These are phyloP conservation scores for Chamaetylas fuelleborni DNA, from an alignment of 2,113 vertebrate genomes.

Conservation along the genomic window DNA sequence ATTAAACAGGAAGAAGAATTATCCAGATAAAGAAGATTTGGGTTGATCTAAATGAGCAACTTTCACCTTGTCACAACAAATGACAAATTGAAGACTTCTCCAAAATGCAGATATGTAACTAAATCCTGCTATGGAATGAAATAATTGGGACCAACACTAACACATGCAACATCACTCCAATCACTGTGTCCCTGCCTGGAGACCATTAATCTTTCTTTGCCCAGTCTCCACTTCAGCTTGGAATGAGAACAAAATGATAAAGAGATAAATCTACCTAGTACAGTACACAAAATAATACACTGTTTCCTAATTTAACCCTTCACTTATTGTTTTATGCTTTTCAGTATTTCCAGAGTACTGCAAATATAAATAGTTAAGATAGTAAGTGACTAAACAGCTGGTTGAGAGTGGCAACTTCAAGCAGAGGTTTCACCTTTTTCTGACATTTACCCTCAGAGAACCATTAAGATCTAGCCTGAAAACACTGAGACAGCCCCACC, in stretches of 20 bases:
- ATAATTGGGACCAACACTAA: neutral
- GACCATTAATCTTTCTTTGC: neutral
- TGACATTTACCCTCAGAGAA: neutral
- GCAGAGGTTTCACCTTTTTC: neutral
- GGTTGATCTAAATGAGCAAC: neutral
- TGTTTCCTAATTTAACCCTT: neutral
- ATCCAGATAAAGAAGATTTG: neutral
- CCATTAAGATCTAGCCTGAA: neutral
- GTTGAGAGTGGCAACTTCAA: neutral
- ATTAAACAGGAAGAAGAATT: neutral
- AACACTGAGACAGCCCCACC: neutral
- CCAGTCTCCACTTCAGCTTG: neutral
- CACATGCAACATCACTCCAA: neutral
- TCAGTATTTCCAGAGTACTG: neutral
- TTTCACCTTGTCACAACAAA: neutral
- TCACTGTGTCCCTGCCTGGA: neutral
- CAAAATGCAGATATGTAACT: neutral
- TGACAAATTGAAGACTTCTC: neutral
- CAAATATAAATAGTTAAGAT: neutral
- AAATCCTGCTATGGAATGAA: neutral
- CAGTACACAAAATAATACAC: neutral
- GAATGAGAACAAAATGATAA: constrained; percentile 3
- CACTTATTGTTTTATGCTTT: neutral
- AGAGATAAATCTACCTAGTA: neutral
- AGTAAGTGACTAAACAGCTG: neutral